Evolutionary conservation across 2,797 vertebrate species (phyloP).

Genomic region (Sebastes ruberrimus): DNA sequence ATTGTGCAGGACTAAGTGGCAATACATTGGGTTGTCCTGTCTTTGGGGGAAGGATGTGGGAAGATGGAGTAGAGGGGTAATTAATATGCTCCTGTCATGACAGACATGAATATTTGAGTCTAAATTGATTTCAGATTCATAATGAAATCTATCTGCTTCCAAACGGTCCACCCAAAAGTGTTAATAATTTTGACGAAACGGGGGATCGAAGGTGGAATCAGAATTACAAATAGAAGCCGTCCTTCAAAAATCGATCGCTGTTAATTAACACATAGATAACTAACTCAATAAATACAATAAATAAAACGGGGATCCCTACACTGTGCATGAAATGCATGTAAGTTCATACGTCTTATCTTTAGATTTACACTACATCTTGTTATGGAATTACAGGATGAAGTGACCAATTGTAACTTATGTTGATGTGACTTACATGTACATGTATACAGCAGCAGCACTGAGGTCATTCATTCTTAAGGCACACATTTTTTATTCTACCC

Average conservation of each 20-base stretch:
- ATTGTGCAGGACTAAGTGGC: slow-evolving; percentile 61
- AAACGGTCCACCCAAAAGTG: slow-evolving; percentile 53
- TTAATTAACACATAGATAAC: background rate
- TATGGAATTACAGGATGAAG: slow-evolving; percentile 2
- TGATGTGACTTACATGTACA: slow-evolving; percentile 27
- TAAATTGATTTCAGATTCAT: slow-evolving; percentile 93
- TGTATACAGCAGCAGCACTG: slow-evolving; percentile 6
- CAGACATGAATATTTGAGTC: slow-evolving; percentile 91
- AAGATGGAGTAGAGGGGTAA: slow-evolving; percentile 76
- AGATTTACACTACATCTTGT: background rate
- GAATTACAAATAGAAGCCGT: background rate
- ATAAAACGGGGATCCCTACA: background rate
- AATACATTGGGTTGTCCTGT: slow-evolving; percentile 31
- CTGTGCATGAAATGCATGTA: no score
- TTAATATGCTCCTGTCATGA: slow-evolving; percentile 88
- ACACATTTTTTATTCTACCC: slow-evolving; percentile 56
- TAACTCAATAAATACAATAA: background rate
- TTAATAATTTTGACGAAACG: background rate
- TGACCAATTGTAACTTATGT: background rate
- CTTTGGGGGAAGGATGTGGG: slow-evolving; percentile 13
- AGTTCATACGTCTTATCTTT: background rate
- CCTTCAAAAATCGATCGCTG: background rate
- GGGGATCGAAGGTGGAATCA: background rate
- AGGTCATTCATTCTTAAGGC: slow-evolving; percentile 54
- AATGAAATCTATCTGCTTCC: slow-evolving; percentile 88